A percentile compares a stretch with the other conserved stretches of the same genome.
Evolutionary conservation across 2,888 invertebrate species (phyloP).

Genomic region (Leistus spinibarbis): DNA sequence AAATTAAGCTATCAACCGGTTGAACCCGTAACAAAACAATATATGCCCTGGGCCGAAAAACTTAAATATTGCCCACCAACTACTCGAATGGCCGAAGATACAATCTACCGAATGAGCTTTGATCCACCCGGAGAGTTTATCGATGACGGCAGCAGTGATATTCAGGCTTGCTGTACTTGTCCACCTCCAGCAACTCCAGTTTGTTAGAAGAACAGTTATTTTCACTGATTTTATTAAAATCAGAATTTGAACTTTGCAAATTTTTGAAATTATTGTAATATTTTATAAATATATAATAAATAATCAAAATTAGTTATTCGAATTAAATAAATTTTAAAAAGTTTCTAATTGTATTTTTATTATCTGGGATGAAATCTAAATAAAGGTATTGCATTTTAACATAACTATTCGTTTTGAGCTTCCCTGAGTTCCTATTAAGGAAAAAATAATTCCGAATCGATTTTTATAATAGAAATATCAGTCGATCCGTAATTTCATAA

Average conservation of each 20-base stretch:
- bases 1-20: slow-evolving; percentile 62
- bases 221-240: background rate
- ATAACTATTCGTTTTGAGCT: no score
- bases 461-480: no score
- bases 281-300: no score
- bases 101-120: slow-evolving; percentile 61
- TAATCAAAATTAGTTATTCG: no score
- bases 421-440: no score
- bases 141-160: slow-evolving; percentile 2
- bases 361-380: no score
- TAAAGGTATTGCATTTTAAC: no score
- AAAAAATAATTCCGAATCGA: no score
- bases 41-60: slow-evolving; percentile 21
- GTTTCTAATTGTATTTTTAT: no score
- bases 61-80: slow-evolving; percentile 59
- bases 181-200: no score
- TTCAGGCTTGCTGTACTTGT: background rate
- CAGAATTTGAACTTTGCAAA: background rate
- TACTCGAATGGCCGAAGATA: slow-evolving; percentile 61
- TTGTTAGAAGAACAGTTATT: background rate
- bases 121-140: slow-evolving; percentile 26
- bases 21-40: background rate
- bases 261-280: background rate
- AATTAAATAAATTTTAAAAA: no score
- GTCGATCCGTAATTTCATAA: no score